Percentiles rank a stretch among this genome's conserved stretches.
Evolutionary conservation across 2,797 vertebrate genomes (phyloP).

Genomic region (Micrastur ruficollis): DNA sequence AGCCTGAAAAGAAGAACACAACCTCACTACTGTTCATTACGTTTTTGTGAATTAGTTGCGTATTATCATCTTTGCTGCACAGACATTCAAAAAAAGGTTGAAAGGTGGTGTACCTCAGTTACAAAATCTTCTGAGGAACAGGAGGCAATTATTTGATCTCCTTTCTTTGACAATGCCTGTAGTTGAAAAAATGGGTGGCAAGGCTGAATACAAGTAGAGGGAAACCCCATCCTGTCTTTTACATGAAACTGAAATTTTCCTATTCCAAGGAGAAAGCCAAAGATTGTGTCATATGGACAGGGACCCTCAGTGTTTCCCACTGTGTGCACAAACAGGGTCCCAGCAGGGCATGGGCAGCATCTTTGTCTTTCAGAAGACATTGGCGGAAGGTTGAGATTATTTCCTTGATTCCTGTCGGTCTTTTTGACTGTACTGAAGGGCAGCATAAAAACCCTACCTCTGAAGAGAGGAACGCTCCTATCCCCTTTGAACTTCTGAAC

Average conservation of each 20-base stretch:
- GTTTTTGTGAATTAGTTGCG: not conserved
- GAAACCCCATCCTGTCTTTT: not conserved
- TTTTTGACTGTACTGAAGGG: not conserved
- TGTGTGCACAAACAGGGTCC: not conserved
- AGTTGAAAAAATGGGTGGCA: not conserved
- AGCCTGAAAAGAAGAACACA: not conserved
- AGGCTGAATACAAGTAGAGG: not conserved
- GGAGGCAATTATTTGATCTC: not conserved
- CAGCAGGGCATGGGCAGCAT: not conserved
- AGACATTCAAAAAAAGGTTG: not conserved
- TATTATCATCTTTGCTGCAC: not conserved
- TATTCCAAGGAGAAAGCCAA: not conserved
- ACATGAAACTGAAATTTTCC: not conserved
- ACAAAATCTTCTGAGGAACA: not conserved
- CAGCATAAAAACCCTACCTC: not conserved
- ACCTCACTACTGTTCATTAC: not conserved
- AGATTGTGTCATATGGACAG: fast-evolving
- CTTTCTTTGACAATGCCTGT: not conserved
- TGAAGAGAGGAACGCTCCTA: not conserved
- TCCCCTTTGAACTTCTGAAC: fast-evolving
- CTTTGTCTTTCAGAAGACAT: not conserved
- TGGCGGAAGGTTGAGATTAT: not conserved
- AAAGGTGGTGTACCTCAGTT: not conserved
- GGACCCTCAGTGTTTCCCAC: not conserved
- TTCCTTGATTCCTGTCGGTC: no score